Percentiles rank a stretch among this genome's conserved stretches.
These are phyloP conservation scores for Seriola dumerili DNA, from an alignment of 2,113 vertebrate genomes.

Conservation along the genomic window DNA sequence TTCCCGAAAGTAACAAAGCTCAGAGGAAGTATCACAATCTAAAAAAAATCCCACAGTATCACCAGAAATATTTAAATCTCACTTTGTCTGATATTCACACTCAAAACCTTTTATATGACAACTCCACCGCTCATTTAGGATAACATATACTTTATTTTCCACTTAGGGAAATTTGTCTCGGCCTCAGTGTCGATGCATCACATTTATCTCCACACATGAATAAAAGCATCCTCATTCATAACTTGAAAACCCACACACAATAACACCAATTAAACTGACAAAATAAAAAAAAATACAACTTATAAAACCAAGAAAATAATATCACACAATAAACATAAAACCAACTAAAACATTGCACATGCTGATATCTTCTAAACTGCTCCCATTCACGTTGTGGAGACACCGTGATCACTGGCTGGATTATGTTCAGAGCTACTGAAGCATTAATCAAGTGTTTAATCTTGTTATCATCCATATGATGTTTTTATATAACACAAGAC, in stretches of 20 bases:
- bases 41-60: background rate
- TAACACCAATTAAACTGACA: too few relatives aligned
- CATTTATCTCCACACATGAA: background rate
- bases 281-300: too few relatives aligned
- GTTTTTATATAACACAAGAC: too few relatives aligned
- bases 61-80: background rate
- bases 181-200: background rate
- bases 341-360: too few relatives aligned
- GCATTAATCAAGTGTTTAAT: too few relatives aligned
- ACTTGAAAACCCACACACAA: background rate
- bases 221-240: background rate
- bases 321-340: too few relatives aligned
- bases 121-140: background rate
- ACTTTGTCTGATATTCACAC: background rate
- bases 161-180: background rate
- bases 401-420: too few relatives aligned
- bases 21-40: background rate
- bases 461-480: too few relatives aligned
- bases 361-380: too few relatives aligned
- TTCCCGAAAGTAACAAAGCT: background rate
- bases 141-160: background rate
- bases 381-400: too few relatives aligned
- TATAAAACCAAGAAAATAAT: too few relatives aligned
- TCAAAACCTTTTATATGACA: background rate
- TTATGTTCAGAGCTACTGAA: too few relatives aligned